Base-by-base conservation (phyloP, 2,888 invertebrate genomes). In the Phasia obesa region DNA sequence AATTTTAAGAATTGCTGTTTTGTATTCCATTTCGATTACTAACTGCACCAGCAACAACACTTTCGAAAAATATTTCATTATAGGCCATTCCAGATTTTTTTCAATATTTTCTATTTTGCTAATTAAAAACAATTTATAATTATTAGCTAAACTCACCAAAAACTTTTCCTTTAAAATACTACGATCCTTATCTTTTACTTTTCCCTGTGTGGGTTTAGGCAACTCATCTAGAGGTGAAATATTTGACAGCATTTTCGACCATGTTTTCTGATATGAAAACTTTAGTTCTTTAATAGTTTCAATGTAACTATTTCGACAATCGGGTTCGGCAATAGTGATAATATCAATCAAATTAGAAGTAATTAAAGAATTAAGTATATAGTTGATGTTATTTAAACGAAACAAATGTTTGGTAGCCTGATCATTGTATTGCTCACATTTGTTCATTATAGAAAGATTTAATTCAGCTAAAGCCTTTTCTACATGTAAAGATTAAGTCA, bases 351-450 rank as follows among this genome's bases (percentile, higher is more conserved):
- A 92, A 21, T 95, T 95, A 80, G 96, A 97, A 86, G 97, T 94
- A 87, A 97, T 96, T 25, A 99, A 92, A 11, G 98, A 96, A 92
- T 97, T 98, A n/a, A 98, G 92, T 82, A 99, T 95, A 89, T 99
- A 98, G 90, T 98, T 95, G 85, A 97, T 97, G 91, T 99, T 99
- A 91, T 99, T 99, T 53, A 99, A 92, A 81, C 98, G 94, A 89
- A 99, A 99, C 70, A 98, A 94, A 7, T 97, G 96, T 87, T 96
- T 95, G 17, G 98, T 93, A 4, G 97, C 97, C 53, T 93, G 92
- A 89, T 98, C 98, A 47, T 94, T 95, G 89, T 99, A 99, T 81
- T 96, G 95, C 88, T 98, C 98, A 90, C 97, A 97, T 92, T 98
- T 97, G 90, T 95, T 97, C 81, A 97, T 94, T 38, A 99, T 93